Evolutionary conservation across 2,888 invertebrate species (phyloP).

Genomic region (Drosophila cognata): DNA sequence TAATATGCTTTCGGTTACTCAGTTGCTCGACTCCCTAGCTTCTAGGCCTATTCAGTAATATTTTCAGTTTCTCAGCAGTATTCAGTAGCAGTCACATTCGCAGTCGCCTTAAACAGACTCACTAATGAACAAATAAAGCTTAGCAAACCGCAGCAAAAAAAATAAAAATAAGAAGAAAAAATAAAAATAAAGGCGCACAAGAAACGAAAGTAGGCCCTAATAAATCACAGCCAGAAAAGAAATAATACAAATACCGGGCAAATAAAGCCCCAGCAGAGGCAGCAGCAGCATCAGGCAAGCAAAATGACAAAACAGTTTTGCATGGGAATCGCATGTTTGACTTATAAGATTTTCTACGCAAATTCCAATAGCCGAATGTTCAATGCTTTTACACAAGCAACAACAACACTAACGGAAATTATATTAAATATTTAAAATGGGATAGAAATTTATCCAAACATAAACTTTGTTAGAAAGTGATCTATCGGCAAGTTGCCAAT

Average conservation of each 20-base stretch:
- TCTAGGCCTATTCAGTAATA: conserved; percentile 23
- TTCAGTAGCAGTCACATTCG: neutral
- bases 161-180: conserved; percentile 9
- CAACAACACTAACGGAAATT: neutral
- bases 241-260: conserved; percentile 70
- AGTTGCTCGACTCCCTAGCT: conserved; percentile 1
- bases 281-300: conserved; percentile 7
- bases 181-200: conserved; percentile 10
- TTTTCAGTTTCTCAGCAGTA: conserved; percentile 6
- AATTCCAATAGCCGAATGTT: conserved; percentile 57
- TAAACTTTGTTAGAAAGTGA: neutral
- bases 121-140: conserved; percentile 79
- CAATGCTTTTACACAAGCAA: conserved; percentile 20
- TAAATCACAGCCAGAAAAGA: conserved; percentile 69
- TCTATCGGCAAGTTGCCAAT: neutral
- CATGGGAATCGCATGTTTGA: conserved; percentile 72
- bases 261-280: conserved; percentile 37
- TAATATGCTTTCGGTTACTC: conserved; percentile 14
- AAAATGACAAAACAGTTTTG: conserved; percentile 75
- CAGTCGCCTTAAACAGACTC: conserved; percentile 42
- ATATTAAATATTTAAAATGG: neutral
- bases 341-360: conserved; percentile 76
- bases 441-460: neutral
- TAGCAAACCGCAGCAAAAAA: conserved; percentile 50
- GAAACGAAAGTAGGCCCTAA: conserved; percentile 50